These are phyloP conservation scores for Notarius lentiginosus DNA, from an alignment of 2,113 vertebrate species.

Conservation along the genomic window DNA sequence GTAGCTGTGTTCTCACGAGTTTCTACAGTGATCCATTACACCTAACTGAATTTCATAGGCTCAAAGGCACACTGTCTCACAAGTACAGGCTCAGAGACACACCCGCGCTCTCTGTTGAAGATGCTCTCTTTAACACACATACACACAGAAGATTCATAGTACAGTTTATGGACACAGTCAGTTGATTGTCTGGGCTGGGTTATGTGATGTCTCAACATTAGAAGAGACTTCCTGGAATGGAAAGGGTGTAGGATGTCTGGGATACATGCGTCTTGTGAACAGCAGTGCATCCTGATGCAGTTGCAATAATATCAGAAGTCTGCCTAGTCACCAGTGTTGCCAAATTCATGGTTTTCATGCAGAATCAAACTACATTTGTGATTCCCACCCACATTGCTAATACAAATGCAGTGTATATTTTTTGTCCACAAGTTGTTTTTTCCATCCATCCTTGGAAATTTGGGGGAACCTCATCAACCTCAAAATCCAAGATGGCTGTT, in stretches of 20 bases:
- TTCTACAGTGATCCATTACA: conserved; percentile 9
- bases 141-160: conserved; percentile 37
- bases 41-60: not conserved
- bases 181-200: conserved; percentile 42
- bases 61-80: conserved; percentile 1
- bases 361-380: not conserved
- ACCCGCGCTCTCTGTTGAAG: not conserved
- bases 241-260: not conserved
- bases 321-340: not conserved
- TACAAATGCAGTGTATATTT: not conserved
- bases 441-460: too few species aligned
- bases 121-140: not conserved
- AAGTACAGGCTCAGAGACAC: conserved; percentile 9
- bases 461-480: too few species aligned
- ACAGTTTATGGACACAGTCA: conserved; percentile 56
- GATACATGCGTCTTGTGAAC: not conserved
- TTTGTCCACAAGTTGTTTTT: not conserved
- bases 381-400: not conserved
- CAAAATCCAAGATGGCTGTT: too few species aligned
- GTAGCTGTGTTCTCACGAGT: conserved; percentile 21
- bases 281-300: not conserved
- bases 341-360: not conserved
- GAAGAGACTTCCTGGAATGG: not conserved
- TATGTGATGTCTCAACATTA: not conserved
- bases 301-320: not conserved